Base-by-base conservation (phyloP, 2,797 vertebrate species). In the Diceros bicornis region DNA sequence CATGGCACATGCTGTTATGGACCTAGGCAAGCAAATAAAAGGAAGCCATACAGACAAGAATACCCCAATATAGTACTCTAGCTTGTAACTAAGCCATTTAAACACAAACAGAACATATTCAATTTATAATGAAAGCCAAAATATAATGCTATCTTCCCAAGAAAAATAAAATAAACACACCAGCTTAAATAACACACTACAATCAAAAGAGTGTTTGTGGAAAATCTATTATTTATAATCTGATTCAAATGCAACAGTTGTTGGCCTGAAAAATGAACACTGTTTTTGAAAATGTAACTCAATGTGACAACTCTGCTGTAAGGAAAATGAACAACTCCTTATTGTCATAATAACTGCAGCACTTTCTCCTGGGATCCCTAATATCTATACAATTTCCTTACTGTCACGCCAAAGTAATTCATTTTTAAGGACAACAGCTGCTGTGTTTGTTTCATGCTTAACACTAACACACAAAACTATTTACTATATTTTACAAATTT, bases 91-190 rank as follows among this genome's bases (percentile, higher is more conserved):
- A 96, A 96, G 97, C 57, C 69, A 97, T 47, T 98, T 95, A 98
- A 98, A 98, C 98, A 98, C 97, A 96, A 98, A 98, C 92, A 95
- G 97, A 98, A 98, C 97, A 97, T 97, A 98, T 74, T 95, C 78
- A 96, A 95, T 84, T 96, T 79, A 95, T 95, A 97, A 98, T 44
- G 84, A 98, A 97, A 98, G 98, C 66, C 96, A 97, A 94, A 97
- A 96, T 74, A 96, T 88, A 97, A 94, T 90, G 83, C 66, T 97
- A 57, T 97, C 96, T 97, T 97, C 96, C 97, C 96, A 97, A 96
- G 97, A 91, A 98, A 77, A 68, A 61, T 59, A 96, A 98, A 78
- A 81, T 61, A 82, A 95, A 91, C 29, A 29, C 55, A 98, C 64
- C 78, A 97, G 96, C 93, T 98, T 98, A 98, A 98, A 98, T 98